These are phyloP conservation scores for Drosophila eugracilis DNA, from an alignment of 1,140 invertebrate species.

Conservation along the genomic window DNA sequence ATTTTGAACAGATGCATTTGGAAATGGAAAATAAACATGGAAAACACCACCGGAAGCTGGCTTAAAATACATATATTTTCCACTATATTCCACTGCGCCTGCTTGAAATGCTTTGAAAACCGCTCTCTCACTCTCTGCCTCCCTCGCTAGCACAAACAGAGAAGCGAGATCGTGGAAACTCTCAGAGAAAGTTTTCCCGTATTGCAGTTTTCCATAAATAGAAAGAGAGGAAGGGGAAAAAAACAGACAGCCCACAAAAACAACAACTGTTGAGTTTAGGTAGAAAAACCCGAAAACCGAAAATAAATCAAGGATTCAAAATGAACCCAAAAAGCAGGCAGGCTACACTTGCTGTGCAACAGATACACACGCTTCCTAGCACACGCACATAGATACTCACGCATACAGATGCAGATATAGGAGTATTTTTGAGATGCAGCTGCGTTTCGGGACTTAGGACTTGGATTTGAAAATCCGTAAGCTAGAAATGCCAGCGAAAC, in stretches of 20 bases:
- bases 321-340: slow-evolving; percentile 52
- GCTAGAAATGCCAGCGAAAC: slow-evolving; percentile 47
- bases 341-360: slow-evolving; percentile 77
- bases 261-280: slow-evolving; percentile 62
- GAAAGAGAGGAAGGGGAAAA: slow-evolving; percentile 32
- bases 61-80: too few species aligned
- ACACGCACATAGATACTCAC: slow-evolving; percentile 16
- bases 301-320: slow-evolving; percentile 78
- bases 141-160: not conserved
- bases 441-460: slow-evolving; percentile 67
- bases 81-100: slow-evolving; percentile 28
- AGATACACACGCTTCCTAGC: slow-evolving; percentile 66
- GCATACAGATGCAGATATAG: slow-evolving; percentile 3
- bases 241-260: slow-evolving; percentile 20
- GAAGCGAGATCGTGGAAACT: slow-evolving; percentile 6
- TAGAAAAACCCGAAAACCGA: slow-evolving; percentile 74
- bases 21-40: slow-evolving; percentile 36
- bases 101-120: slow-evolving; percentile 28
- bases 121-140: slow-evolving; percentile 1
- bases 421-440: slow-evolving; percentile 54
- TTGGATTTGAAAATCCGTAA: slow-evolving; percentile 59
- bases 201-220: slow-evolving; percentile 35
- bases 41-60: slow-evolving; percentile 77
- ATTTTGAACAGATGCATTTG: slow-evolving; percentile 59
- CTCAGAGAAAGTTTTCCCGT: slow-evolving; percentile 69